Evolutionary conservation across 2,797 vertebrate genomes (phyloP), one percentile per base, ranked within the genome.

Genomic region (Crocidura indochinensis): DNA sequence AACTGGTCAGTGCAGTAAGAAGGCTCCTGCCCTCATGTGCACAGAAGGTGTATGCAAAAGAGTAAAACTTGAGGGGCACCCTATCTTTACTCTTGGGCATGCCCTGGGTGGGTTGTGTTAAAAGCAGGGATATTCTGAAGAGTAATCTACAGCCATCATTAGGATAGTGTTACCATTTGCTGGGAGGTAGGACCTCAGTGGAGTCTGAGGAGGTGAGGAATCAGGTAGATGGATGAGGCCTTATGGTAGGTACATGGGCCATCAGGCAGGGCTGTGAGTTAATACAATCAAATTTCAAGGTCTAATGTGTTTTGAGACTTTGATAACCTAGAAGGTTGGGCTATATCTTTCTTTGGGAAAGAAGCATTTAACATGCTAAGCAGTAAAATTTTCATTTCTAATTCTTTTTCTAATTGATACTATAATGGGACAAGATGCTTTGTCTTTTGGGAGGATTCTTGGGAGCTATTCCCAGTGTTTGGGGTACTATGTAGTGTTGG

Each of bases 141-240:
- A 38, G 69, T 38, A 31, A 17, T 51, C 11, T 0, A 11, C 31
- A 51, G 14, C 2, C 6, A 2, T 0, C n/a, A 12, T 51, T 38
- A 56, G 15, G 46, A 27, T 27, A 14, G 26, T 51, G 19, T 31
- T 73, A 71, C 38, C 62, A 17, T 27, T 56, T 71, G 10, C 60
- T 53, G 56, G 65, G 38, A 11, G 0, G 24, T 12, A 14, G 22
- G 31, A 11, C 47, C 10, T 12, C 19, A 51, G 22, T 6, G 46
- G 73, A 4, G 10, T 1, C 51, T 20, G 8, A 1, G 12, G 10
- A 67, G 7, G 0, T 0, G 1, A 44, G 26, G 10, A 20, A 26
- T 2, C 60, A 26, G 6, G 9, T 2, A 15, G 6, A 5, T 6
- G 15, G 38, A 38, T 38, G 38, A 38, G 5, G 38, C 5, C 51